Percentiles rank a stretch among this genome's conserved stretches.
Evolutionary conservation across 1,140 invertebrate genomes (phyloP).

Genomic region (Drosophila nannoptera): DNA sequence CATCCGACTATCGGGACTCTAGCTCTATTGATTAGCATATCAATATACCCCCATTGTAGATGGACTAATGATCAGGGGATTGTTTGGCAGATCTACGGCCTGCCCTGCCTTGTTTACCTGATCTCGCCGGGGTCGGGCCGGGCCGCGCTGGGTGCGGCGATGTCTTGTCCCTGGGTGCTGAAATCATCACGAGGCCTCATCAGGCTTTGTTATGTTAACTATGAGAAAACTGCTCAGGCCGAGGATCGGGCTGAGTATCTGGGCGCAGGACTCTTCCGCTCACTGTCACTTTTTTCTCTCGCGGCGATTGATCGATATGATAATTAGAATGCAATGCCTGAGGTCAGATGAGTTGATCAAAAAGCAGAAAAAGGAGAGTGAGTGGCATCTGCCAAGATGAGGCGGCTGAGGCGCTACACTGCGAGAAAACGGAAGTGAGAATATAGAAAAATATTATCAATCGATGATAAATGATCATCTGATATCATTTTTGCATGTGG

Average conservation of each 20-base stretch:
- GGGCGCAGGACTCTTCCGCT: slow-evolving; percentile 30
- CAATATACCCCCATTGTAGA: slow-evolving; percentile 64
- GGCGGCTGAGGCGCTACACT: slow-evolving; percentile 2
- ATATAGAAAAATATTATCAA: no score
- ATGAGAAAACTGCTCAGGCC: slow-evolving; percentile 49
- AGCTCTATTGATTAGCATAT: slow-evolving; percentile 69
- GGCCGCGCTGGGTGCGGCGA: slow-evolving; percentile 22
- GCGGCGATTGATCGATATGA: slow-evolving; percentile 68
- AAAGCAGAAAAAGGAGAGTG: slow-evolving; percentile 13
- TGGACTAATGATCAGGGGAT: slow-evolving; percentile 72
- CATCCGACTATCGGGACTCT: slow-evolving; percentile 18
- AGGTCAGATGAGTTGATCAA: slow-evolving; percentile 43
- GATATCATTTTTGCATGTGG: no score
- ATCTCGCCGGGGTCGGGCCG: slow-evolving; percentile 51
- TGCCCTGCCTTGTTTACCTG: slow-evolving; percentile 17
- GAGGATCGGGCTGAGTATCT: slow-evolving; percentile 11
- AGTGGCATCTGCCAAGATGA: slow-evolving; percentile 49
- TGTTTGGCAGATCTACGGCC: slow-evolving; percentile 33
- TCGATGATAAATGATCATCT: no score
- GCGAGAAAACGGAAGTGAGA: background rate
- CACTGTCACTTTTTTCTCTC: slow-evolving; percentile 55
- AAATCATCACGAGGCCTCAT: slow-evolving; percentile 75
- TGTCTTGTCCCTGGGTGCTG: slow-evolving; percentile 61
- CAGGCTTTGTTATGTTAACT: slow-evolving; percentile 76
- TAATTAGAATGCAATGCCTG: slow-evolving; percentile 69